Evolutionary conservation across 1,140 invertebrate genomes (phyloP).

Genomic region (Melitaea cinxia): DNA sequence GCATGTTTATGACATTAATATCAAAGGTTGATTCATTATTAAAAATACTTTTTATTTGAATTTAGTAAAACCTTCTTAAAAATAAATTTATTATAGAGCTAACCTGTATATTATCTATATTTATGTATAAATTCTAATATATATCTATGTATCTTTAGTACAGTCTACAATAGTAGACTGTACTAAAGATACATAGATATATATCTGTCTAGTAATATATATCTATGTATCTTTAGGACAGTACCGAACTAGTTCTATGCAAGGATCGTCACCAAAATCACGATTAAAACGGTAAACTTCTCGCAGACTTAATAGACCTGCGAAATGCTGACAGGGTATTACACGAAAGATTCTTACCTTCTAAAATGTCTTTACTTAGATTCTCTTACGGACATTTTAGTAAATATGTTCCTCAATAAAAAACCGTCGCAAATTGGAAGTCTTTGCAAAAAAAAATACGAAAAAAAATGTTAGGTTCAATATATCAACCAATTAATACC

Average conservation of each 20-base stretch:
- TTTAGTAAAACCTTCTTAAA: no score
- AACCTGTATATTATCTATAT: no score
- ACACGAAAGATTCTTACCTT: constrained; percentile 1
- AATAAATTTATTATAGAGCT: no score
- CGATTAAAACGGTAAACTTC: constrained; percentile 31
- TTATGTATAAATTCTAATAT: no score
- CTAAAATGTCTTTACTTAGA: neutral
- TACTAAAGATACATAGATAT: no score
- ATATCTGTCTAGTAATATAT: neutral
- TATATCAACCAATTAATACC: constrained; percentile 6
- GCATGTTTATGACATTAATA: neutral
- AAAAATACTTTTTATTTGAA: no score
- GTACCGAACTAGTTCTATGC: constrained; percentile 15
- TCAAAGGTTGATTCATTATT: neutral
- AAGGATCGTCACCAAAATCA: constrained; percentile 22
- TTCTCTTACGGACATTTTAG: neutral
- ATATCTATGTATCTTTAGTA: no score
- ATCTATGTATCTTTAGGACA: neutral
- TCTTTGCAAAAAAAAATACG: neutral
- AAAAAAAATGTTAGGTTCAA: neutral
- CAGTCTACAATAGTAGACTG: no score
- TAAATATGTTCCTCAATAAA: neutral
- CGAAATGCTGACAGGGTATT: neutral
- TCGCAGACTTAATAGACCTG: constrained; percentile 11
- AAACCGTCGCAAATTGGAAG: neutral